Conservation (phyloP, 2,113 vertebrate species). For the Hippocampus abdominalis region DNA sequence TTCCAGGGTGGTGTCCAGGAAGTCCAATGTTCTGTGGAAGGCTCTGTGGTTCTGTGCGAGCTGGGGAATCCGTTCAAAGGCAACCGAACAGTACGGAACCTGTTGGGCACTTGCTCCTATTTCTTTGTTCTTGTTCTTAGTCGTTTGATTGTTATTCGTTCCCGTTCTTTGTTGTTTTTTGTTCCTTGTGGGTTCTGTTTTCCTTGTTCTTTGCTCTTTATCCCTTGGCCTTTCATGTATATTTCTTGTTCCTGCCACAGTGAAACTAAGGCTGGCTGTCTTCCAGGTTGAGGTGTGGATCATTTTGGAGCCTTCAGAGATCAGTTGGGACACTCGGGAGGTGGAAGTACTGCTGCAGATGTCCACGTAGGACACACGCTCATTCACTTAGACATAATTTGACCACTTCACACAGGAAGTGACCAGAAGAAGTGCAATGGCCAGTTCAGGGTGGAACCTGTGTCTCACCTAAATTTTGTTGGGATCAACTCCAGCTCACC, state of each 20-base stretch:
- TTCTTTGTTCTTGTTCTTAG: background rate
- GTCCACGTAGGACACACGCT: slow-evolving; percentile 76
- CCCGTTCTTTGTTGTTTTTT: background rate
- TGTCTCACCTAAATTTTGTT: background rate
- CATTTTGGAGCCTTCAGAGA: slow-evolving; percentile 75
- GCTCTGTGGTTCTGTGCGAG: slow-evolving; percentile 72
- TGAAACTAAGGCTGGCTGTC: background rate
- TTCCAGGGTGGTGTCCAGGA: slow-evolving; percentile 29
- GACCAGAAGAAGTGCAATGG: background rate
- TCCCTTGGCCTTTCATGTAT: background rate
- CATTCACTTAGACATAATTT: background rate
- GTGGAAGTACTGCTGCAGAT: slow-evolving; percentile 74
- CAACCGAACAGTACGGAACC: slow-evolving; percentile 73
- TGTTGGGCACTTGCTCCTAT: background rate
- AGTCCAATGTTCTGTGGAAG: slow-evolving; percentile 33
- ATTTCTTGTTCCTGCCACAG: background rate
- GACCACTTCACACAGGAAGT: background rate
- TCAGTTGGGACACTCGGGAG: slow-evolving; percentile 74
- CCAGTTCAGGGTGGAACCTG: background rate
- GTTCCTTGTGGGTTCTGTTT: background rate
- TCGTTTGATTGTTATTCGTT: background rate
- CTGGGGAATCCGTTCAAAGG: slow-evolving; percentile 86
- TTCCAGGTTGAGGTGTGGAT: slow-evolving; percentile 78
- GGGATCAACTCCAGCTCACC: background rate
- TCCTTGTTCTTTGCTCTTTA: background rate